phyloP scores from a whole-genome alignment of 2,113 vertebrate genomes.

The Machaerirhynchus nigripectus region DNA sequence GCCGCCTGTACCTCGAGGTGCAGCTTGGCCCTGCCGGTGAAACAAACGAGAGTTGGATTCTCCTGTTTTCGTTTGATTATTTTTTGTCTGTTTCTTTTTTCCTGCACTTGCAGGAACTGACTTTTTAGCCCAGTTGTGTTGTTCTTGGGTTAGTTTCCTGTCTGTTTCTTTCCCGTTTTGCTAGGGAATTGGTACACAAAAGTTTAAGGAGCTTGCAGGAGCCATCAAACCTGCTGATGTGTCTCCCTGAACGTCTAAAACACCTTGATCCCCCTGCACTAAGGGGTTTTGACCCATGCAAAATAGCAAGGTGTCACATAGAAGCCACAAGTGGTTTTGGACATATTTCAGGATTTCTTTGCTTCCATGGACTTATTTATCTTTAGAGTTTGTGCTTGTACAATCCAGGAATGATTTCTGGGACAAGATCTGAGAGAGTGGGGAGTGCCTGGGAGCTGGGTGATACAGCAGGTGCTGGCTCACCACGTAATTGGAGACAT shows the following conservation, averaged over 20 bases:
- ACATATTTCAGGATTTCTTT: background rate
- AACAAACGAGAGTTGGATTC: background rate
- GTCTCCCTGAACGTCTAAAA: background rate
- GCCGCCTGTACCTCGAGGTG: background rate
- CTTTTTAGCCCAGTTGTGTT: background rate
- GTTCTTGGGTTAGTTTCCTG: background rate
- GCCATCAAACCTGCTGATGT: rapidly evolving
- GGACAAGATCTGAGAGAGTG: background rate
- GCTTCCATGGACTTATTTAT: background rate
- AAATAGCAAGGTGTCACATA: background rate
- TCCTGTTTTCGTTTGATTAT: background rate
- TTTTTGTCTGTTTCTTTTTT: background rate
- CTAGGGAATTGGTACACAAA: background rate
- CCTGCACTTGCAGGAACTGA: background rate
- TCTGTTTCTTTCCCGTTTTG: background rate
- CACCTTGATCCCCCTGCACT: background rate
- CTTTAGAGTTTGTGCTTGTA: background rate
- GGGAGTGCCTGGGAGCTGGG: background rate
- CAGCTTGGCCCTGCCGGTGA: background rate
- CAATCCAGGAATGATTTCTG: background rate
- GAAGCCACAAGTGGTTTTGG: background rate
- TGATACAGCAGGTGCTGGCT: background rate
- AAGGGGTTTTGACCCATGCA: background rate
- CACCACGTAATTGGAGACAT: background rate
- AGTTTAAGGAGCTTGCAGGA: background rate